phyloP scores from a whole-genome alignment of 2,888 invertebrate genomes.

The Lypha dubia region DNA sequence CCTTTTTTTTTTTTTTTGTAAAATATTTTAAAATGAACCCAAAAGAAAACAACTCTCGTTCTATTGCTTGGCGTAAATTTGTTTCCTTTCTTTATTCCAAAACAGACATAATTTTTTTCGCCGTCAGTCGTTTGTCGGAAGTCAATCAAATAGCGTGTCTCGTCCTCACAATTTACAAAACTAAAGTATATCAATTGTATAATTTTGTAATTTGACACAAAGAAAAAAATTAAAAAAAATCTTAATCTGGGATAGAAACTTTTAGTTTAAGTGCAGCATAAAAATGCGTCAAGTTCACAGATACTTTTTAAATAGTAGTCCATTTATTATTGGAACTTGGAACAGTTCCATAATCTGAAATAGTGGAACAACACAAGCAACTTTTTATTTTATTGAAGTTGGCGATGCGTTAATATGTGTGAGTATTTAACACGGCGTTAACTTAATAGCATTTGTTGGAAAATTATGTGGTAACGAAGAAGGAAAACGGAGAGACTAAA shows the following conservation, averaged over 20 bases:
- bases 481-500: slow-evolving; percentile 36
- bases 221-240: slow-evolving; percentile 20
- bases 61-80: slow-evolving; percentile 49
- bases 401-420: slow-evolving; percentile 2
- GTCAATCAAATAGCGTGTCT: slow-evolving; percentile 83
- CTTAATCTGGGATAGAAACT: background rate
- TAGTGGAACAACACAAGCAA: background rate
- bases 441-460: slow-evolving; percentile 49
- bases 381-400: background rate
- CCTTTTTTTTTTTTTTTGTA: slow-evolving; percentile 35
- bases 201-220: slow-evolving; percentile 22
- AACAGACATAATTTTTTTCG: slow-evolving; percentile 29
- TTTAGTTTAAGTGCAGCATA: background rate
- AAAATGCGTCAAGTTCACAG: slow-evolving; percentile 37
- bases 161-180: slow-evolving; percentile 59
- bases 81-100: slow-evolving; percentile 65
- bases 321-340: slow-evolving; percentile 25
- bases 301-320: slow-evolving; percentile 32
- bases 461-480: slow-evolving; percentile 36
- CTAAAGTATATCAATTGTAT: background rate
- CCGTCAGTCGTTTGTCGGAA: slow-evolving; percentile 83
- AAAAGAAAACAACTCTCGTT: slow-evolving; percentile 62
- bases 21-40: slow-evolving; percentile 27
- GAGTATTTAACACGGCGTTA: slow-evolving; percentile 51
- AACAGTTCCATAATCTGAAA: slow-evolving; percentile 29